Base-by-base conservation (phyloP, 1,140 invertebrate genomes). In the Dendrolimus punctatus region DNA sequence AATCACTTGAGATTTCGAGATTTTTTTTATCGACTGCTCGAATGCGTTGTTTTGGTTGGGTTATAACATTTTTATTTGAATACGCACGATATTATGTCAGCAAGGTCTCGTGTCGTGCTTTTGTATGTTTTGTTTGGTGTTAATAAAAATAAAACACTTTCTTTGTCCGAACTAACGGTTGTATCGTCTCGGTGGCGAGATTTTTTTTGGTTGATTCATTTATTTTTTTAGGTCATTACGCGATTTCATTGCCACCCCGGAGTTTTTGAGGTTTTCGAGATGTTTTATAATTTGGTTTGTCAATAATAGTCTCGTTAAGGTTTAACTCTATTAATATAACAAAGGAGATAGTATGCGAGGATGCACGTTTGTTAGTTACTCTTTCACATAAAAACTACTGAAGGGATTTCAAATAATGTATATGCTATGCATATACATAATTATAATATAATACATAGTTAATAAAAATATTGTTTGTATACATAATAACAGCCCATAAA, bases 71-170 rank as follows among this genome's bases (percentile, higher is more conserved):
- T 68, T 73, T 60, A 52, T 58, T 64, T 64, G 53, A 61, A 60
- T 66, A 66, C 60, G 62, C 74, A 64, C 70, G 74, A 77, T 80
- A 80, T 83, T 82, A 80, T 80, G 80, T 83, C 77, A 83, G 73
- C 57, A 64, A 64, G 64, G 66, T 51, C 66, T 57, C 56, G 61
- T 66, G 60, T 66, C 59, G 64, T 54, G 54, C 61, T 71, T 73
- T 65, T 71, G 62, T 71, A 57, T 53, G 8, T 71, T 73, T 65
- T 71, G 62, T 71, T 57, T 53, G 8, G 55, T 66, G 58, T 69
- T 73, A 68, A 72, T 78, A 70, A 71, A 74, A 68, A 71, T 80
- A 71, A 72, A 77, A 66, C 61, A 68, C 59, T 73, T 67, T 71
- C 62, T 72, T 75, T 71, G 68, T 76, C 46, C 48, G 40, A 43